Evolutionary conservation across 2,888 invertebrate species (phyloP), one percentile per base, ranked within the genome.

Genomic region (Eustalomyia histrio): DNA sequence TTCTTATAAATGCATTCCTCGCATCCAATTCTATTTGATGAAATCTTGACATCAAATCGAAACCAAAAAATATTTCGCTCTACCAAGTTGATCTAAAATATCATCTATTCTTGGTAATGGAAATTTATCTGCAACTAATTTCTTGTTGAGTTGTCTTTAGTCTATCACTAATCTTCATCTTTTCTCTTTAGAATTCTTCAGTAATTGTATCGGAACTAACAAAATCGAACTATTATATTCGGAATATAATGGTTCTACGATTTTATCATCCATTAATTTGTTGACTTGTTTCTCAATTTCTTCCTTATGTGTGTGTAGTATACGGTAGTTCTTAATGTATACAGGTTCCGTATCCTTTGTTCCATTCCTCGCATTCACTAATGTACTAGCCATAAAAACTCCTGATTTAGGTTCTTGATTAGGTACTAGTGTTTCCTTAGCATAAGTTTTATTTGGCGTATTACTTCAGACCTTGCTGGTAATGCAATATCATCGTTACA

Each of bases 241-340:
- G 21, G 21, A 21, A 21, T 21, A 21, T 21, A 4, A 21, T 21
- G 21, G 4, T 4, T 21, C 21, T 21, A 21, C 4, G 2, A 21
- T 21, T 35, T 7, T 7, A 10, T 69, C 61, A 12, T 68, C 47
- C 17, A 68, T n/a, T 2, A 76, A 10, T 53, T 72, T 78, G 16
- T 78, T 53, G 1, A 64, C 57, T 50, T 79, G 74, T 64, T 39
- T 69, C 2, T 60, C 33, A 7, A 73, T 73, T 60, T 79, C 73
- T 1, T 58, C 58, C 33, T 73, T 67, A 12, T 78, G 67, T 14
- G 53, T 35, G 35, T 71, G 61, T 4, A 39, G 69, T 58, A 57
- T 69, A 35, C 58, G 43, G 47, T n/a, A n/a, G 24, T 75, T 74
- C 16, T 67, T 74, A 12, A 74, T 74, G n/a, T 76, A 61, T 29